Conservation (phyloP, 2,888 invertebrate genomes). For the Noctua fimbriata region DNA sequence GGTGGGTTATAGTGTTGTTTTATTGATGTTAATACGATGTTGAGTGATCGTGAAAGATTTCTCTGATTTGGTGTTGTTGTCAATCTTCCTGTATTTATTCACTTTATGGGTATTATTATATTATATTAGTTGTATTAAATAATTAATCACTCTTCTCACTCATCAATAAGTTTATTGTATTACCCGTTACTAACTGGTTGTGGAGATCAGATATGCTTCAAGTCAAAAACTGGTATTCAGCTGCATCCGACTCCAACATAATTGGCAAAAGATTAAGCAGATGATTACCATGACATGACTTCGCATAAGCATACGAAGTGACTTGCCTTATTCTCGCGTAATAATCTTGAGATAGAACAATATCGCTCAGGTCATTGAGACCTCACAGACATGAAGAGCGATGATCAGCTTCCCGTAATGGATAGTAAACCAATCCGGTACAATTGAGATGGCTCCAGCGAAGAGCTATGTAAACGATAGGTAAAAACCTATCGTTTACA, state of each 20-base stretch:
- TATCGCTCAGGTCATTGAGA: background rate
- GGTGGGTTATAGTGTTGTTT: slow-evolving; percentile 44
- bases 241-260: no score
- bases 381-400: background rate
- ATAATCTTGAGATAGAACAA: background rate
- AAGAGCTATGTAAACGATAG: slow-evolving; percentile 18
- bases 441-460: slow-evolving; percentile 3
- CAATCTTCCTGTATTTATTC: background rate
- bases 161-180: no score
- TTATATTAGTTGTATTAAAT: background rate
- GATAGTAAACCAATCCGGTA: slow-evolving; percentile 8
- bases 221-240: no score
- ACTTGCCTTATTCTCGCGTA: no score
- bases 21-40: slow-evolving; percentile 35
- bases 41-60: slow-evolving; percentile 29
- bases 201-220: no score
- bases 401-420: slow-evolving; percentile 22
- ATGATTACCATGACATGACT: no score
- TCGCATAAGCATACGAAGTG: no score
- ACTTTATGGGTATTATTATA: background rate
- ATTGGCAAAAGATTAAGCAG: no score
- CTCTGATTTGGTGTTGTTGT: background rate
- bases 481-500: no score
- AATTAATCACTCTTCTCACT: background rate
- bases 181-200: no score